Base-by-base conservation (phyloP, 2,113 vertebrate genomes). In the Alligator mississippiensis region DNA sequence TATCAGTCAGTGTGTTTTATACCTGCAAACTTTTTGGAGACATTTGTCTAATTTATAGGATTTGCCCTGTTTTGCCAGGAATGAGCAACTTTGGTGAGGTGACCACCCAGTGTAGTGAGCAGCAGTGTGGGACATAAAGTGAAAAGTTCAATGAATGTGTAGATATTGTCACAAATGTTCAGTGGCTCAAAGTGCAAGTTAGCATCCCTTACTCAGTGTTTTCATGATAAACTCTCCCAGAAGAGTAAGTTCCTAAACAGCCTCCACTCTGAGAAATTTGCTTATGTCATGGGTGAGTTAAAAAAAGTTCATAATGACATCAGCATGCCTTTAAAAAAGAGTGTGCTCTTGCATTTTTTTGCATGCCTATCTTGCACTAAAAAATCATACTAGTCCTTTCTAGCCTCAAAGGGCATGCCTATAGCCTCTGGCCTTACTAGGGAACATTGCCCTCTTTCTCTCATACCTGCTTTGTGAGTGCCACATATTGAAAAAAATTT, bases 151-250 rank as follows among this genome's bases (percentile, higher is more conserved):
- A 80, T 38, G 55, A 9, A 9, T 57, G 59, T 2, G 10, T 38
- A 86, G 34, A 34, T 24, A 85, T 70, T 84, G 19, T 57, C 54
- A 89, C 81, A 92, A 92, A 81, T 78, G 64, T 1, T 62, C 21
- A 84, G 85, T 95, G 95, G 89, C 95, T 97, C 96, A 97, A 88
- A 96, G 84, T 86, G 94, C 89, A 96, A 96, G 95, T 93, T 96
- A 91, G 87, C 13, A 0, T 81, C 81, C 87, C 80, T 61, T 47
- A 47, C 62, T 94, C 66, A 64, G 70, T 18, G 47, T 92, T 9
- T 89, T 94, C 76, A 60, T n/a, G 59, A 0, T 3, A 77, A 93
- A 91, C 92, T 84, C 82, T 63, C 81, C 89, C 90, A 77, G 89
- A 86, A 88, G 24, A 3, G 0, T 63, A 70, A 93, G 63, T 72